Evolutionary conservation across 2,113 vertebrate species (phyloP).

Genomic region (Drymodes brunneopygia): DNA sequence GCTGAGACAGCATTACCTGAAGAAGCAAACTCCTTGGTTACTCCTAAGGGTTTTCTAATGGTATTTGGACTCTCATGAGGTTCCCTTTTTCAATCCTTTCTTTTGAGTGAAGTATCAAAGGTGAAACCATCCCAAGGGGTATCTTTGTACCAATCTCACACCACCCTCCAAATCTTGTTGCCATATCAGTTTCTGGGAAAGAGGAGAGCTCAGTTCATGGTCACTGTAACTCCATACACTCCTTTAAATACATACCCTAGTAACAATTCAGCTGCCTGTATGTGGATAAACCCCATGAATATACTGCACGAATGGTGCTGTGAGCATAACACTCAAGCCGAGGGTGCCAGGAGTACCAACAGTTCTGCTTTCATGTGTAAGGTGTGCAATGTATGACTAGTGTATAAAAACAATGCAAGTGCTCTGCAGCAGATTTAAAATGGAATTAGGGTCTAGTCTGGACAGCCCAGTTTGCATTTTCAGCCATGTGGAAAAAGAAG

Average conservation of each 20-base stretch:
- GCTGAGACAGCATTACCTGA: neutral
- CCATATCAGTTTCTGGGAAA: neutral
- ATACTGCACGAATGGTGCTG: neutral
- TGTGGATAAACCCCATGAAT: neutral
- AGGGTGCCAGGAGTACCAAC: neutral
- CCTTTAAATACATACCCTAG: neutral
- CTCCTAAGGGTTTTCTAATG: neutral
- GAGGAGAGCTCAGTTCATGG: neutral
- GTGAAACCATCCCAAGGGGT: neutral
- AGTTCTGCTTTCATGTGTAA: neutral
- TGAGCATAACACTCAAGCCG: neutral
- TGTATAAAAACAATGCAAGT: neutral
- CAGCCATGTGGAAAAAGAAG: fast-evolving
- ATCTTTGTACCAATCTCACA: neutral
- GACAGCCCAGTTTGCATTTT: neutral
- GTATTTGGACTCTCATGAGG: neutral
- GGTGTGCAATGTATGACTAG: neutral
- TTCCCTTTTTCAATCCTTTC: neutral
- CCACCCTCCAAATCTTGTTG: neutral
- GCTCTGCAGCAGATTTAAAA: neutral
- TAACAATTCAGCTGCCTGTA: neutral
- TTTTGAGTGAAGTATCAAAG: neutral
- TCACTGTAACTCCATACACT: neutral
- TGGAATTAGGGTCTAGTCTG: neutral
- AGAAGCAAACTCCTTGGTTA: neutral